Conservation (phyloP, 2,113 vertebrate species). For the Cheilinus undulatus region DNA sequence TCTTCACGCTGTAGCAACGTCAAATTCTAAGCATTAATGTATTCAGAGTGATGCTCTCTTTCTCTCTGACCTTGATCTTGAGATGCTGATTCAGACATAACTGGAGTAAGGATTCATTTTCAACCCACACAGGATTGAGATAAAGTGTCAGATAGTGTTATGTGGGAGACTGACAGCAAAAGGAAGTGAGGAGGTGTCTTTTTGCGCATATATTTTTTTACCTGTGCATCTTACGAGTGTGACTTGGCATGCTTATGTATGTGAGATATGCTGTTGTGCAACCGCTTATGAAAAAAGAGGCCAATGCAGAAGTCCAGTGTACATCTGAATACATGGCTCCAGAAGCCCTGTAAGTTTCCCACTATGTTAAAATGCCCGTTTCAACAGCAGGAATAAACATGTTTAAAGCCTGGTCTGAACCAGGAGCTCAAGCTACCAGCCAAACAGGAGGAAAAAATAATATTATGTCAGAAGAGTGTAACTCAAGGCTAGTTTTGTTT, state of each 20-base stretch:
- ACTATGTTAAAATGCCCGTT: no score
- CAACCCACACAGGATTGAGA: not conserved
- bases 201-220: not conserved
- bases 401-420: no score
- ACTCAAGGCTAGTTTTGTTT: no score
- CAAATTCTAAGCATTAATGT: not conserved
- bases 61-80: constrained; percentile 44
- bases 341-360: no score
- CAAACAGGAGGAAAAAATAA: no score
- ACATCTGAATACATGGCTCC: no score
- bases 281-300: no score
- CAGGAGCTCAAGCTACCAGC: no score
- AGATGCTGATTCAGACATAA: constrained; percentile 52
- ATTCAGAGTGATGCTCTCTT: not conserved
- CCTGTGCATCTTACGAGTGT: not conserved
- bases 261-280: no score
- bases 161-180: not conserved
- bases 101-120: constrained; percentile 30
- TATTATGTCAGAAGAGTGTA: no score
- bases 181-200: not conserved
- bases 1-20: not conserved
- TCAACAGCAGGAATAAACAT: no score
- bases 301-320: no score
- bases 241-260: not conserved
- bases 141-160: not conserved